Percentiles rank a stretch among this genome's conserved stretches.
Evolutionary conservation across 2,797 vertebrate species (phyloP).

Genomic region (Graptemys geographica): DNA sequence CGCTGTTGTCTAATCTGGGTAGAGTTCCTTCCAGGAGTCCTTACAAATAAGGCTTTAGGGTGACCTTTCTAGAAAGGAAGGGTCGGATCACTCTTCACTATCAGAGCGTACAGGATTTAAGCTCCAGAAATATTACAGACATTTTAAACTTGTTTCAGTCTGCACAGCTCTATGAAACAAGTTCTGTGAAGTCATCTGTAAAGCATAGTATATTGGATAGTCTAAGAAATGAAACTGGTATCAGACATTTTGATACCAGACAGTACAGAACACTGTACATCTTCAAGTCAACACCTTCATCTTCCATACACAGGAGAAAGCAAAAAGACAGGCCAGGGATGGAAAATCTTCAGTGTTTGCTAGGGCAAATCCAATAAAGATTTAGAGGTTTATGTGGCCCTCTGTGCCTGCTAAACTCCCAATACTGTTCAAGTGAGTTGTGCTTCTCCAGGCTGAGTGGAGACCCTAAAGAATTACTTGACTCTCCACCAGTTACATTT

Average conservation of each 20-base stretch:
- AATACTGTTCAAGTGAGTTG: fast-evolving
- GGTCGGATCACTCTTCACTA: constrained; percentile 61
- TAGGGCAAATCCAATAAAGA: constrained; percentile 7
- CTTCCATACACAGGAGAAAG: neutral
- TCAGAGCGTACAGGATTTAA: constrained; percentile 50
- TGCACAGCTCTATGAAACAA: constrained; percentile 24
- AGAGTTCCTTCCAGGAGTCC: constrained; percentile 26
- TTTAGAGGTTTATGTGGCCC: constrained; percentile 1
- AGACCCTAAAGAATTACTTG: neutral
- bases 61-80: neutral
- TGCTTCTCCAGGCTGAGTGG: neutral
- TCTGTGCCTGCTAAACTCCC: neutral
- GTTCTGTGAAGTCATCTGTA: constrained; percentile 59
- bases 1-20: constrained; percentile 38
- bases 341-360: constrained; percentile 12
- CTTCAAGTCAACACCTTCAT: constrained; percentile 26
- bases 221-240: constrained; percentile 68
- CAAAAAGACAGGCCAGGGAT: neutral
- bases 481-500: neutral
- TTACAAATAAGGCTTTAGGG: neutral
- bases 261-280: constrained; percentile 54
- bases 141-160: constrained; percentile 62
- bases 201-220: constrained; percentile 75
- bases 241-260: constrained; percentile 54
- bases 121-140: constrained; percentile 66